These are phyloP conservation scores for Labeo calbasu DNA, from an alignment of 2,797 vertebrate genomes.

Conservation along the genomic window DNA sequence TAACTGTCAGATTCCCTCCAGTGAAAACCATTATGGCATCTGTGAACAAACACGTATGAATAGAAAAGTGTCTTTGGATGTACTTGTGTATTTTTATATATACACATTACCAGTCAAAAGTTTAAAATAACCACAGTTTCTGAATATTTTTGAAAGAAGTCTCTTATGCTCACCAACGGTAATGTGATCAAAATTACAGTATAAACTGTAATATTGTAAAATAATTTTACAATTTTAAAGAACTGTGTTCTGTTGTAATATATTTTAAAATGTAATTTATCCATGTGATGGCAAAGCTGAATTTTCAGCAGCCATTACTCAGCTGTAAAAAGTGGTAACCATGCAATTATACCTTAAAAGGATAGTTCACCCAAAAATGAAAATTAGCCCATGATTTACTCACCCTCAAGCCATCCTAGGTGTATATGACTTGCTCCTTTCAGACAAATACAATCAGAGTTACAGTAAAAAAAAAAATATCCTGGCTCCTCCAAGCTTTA, in stretches of 20 bases:
- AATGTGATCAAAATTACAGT: too few relatives aligned
- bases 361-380: too few relatives aligned
- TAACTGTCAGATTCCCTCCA: constrained; percentile 72
- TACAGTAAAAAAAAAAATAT: too few relatives aligned
- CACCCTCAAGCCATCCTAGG: too few relatives aligned
- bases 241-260: not conserved
- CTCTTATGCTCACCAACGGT: too few relatives aligned
- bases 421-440: too few relatives aligned
- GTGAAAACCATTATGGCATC: constrained; percentile 79
- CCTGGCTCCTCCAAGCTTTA: too few relatives aligned
- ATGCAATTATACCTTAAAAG: not conserved
- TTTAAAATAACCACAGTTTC: not conserved
- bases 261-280: not conserved
- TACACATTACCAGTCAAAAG: not conserved
- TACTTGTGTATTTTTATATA: not conserved
- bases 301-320: not conserved
- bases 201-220: too few relatives aligned
- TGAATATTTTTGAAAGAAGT: too few relatives aligned
- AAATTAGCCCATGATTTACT: too few relatives aligned
- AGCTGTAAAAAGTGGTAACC: not conserved
- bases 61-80: not conserved
- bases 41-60: constrained; percentile 61
- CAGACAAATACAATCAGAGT: too few relatives aligned
- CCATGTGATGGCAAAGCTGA: not conserved
- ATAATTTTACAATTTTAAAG: too few relatives aligned